These are phyloP conservation scores for Poicephalus gulielmi DNA, from an alignment of 2,113 vertebrate genomes.

Conservation along the genomic window DNA sequence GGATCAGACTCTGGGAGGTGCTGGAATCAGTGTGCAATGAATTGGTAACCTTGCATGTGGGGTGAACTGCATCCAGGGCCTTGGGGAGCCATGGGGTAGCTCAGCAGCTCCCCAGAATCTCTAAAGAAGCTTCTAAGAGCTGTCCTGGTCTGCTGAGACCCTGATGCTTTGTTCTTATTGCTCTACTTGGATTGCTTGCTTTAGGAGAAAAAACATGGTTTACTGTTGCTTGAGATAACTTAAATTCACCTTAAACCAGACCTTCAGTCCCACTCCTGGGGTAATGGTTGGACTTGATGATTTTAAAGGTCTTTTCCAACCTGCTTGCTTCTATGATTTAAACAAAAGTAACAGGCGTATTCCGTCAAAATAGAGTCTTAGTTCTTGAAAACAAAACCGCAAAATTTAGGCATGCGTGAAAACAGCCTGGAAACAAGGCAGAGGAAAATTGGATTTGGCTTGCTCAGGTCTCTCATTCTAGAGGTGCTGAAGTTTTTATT, in stretches of 20 bases:
- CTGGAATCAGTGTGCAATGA: neutral
- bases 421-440: neutral
- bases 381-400: neutral
- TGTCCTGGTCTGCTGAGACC: neutral
- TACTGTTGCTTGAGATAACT: neutral
- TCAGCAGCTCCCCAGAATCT: neutral
- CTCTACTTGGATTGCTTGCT: neutral
- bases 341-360: neutral
- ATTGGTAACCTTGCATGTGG: neutral
- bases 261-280: neutral
- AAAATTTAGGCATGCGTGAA: neutral
- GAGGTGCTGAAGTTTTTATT: neutral
- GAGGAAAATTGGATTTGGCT: neutral
- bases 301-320: neutral
- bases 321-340: neutral
- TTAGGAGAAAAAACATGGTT: neutral
- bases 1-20: neutral
- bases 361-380: neutral
- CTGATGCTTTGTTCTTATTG: neutral
- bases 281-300: neutral
- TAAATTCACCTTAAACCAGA: neutral
- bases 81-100: neutral
- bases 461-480: neutral
- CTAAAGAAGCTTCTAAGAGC: neutral
- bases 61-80: neutral